Base-by-base conservation (phyloP, 2,113 vertebrate genomes). In the Notarius quadriscutis region DNA sequence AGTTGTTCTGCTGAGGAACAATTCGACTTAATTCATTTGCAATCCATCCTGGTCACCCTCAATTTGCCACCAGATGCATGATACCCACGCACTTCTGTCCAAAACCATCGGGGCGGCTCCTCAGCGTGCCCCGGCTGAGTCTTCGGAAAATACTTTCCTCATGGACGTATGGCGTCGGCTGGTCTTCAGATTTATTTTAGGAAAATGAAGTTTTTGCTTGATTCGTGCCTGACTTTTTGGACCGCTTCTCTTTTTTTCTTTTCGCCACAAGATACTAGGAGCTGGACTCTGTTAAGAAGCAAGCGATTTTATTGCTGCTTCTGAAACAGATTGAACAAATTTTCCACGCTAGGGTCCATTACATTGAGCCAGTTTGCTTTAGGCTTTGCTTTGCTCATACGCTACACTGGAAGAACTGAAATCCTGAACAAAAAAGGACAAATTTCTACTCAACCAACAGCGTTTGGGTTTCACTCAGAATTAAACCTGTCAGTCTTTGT, bases 81-180 rank as follows among this genome's bases (percentile, higher is more conserved):
- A 88, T 85, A 81, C 67, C 67, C 69, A 15, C 80, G 25, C n/a
- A 51, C 50, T 85, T 85, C 81, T 48, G 48, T 30, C 84, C 60
- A 86, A 81, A 79, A 62, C 50, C 53, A 65, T 84, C 3, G 27
- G 30, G 30, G 41, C 30, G 65, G 30, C 86, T 84, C 48, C 12
- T 62, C 69, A 60, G 25, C 58, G 87, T 83, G 85, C 83, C 78
- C 79, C 50, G 12, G 83, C 74, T 85, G 48, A 67, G 77, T 84
- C 78, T 88, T 71, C 84, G 89, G 89, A 90, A 92, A 92, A 86
- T 83, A 90, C 67, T 90, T 82, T 71, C 71, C 69, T 60, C 25
- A 71, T 11, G 87, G 90, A 91, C 89, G 78, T 87, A 88, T 90
- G 51, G 57, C 51, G 75, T 88, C 57, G 82, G 57, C 63, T 86